Percentiles rank a stretch among this genome's conserved stretches.
Evolutionary conservation across 2,113 vertebrate species (phyloP).

Genomic region (Canis aureus): DNA sequence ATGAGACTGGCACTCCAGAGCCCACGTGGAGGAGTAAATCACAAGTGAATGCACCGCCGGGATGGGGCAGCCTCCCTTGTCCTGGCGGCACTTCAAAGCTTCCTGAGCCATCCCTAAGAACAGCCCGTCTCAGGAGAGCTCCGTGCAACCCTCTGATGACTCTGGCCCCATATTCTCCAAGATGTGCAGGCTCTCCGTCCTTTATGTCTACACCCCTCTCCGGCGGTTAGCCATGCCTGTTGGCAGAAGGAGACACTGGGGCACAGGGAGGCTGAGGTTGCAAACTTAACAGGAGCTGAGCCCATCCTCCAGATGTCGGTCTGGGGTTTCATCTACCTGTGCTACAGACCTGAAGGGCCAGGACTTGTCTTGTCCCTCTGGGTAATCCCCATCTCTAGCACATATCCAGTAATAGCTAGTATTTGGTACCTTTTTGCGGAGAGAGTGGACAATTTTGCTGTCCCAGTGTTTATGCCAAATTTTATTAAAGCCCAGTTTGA

Average conservation of each 20-base stretch:
- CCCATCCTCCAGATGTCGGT: neutral
- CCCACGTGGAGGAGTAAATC: constrained; percentile 73
- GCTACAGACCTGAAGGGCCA: neutral
- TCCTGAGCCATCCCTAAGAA: constrained; percentile 40
- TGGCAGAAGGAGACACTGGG: neutral
- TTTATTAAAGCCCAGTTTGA: neutral
- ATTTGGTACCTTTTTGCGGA: neutral
- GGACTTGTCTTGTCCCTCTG: neutral
- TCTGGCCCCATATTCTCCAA: neutral
- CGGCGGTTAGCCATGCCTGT: neutral
- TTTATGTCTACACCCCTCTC: neutral
- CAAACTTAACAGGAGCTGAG: neutral
- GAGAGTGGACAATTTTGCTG: neutral
- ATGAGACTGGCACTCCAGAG: neutral
- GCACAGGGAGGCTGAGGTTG: neutral
- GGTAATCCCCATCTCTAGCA: neutral
- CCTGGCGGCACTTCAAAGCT: constrained; percentile 78
- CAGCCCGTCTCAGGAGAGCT: neutral
- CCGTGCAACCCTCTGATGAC: neutral
- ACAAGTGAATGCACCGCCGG: constrained; percentile 51
- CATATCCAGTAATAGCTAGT: neutral
- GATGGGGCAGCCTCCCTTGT: constrained; percentile 58
- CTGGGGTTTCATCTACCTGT: neutral
- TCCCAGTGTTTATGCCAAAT: constrained; percentile 29
- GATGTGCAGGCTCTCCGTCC: neutral